These are phyloP conservation scores for Furnarius figulus DNA, from an alignment of 2,113 vertebrate species.

Conservation along the genomic window DNA sequence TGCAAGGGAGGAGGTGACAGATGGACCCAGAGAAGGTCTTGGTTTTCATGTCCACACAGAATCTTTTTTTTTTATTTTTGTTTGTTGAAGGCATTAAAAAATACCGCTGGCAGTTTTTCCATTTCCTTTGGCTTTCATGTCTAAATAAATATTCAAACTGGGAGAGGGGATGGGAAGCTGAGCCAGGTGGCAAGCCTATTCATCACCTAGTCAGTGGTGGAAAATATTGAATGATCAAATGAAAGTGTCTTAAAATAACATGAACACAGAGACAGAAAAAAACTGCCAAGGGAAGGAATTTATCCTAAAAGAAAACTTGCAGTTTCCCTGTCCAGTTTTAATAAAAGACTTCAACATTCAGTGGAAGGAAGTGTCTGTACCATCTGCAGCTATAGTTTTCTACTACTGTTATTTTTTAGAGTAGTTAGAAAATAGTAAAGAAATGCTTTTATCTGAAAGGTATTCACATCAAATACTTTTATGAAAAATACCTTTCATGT, in stretches of 20 bases:
- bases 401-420: not conserved
- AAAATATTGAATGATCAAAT: conserved; percentile 63
- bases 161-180: not conserved
- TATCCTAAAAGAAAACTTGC: conserved; percentile 28
- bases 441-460: not conserved
- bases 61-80: not conserved
- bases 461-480: not conserved
- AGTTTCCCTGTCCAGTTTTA: not conserved
- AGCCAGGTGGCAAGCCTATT: conserved; percentile 58
- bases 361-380: not conserved
- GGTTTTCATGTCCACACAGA: not conserved
- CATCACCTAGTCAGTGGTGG: conserved; percentile 47
- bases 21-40: conserved; percentile 8
- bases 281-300: conserved; percentile 15
- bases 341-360: not conserved
- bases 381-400: not conserved
- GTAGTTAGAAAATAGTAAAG: not conserved
- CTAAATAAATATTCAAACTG: conserved; percentile 17
- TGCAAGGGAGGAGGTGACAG: not conserved
- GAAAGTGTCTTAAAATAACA: conserved; percentile 62
- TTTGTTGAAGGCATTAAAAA: conserved; percentile 44
- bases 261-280: conserved; percentile 26
- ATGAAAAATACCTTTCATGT: not conserved
- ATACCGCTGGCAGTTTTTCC: conserved; percentile 11
- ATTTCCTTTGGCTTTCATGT: conserved; percentile 51